Conservation (phyloP, 2,113 vertebrate species). For the Platichthys flesus region DNA sequence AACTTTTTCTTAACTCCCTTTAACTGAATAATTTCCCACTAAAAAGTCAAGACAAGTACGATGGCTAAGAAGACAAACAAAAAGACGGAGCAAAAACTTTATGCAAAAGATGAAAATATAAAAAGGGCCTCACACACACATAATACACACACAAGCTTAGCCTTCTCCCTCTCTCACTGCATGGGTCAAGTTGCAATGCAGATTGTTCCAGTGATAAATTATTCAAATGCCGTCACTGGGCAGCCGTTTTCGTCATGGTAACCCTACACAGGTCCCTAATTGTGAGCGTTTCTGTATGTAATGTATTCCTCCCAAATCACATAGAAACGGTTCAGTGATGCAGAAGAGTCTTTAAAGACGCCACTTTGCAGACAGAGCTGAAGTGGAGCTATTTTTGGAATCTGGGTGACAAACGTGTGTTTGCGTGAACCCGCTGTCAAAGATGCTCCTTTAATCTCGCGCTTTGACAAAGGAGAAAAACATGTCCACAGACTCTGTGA, state of each 20-base stretch:
- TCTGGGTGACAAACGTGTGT: not conserved
- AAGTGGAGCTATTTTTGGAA: not conserved
- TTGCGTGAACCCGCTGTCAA: not conserved
- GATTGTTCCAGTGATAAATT: slow-evolving; percentile 55
- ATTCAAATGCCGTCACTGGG: slow-evolving; percentile 58
- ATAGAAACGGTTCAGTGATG: not conserved
- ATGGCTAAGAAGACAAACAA: too few relatives aligned
- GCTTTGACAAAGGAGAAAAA: not conserved
- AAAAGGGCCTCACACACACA: not conserved
- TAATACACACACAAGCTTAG: not conserved
- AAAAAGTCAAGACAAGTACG: not conserved
- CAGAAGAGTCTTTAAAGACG: not conserved
- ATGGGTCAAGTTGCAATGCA: slow-evolving; percentile 60
- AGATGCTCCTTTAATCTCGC: not conserved
- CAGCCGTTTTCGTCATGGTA: slow-evolving; percentile 52
- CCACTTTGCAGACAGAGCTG: not conserved
- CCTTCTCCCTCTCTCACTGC: slow-evolving; percentile 7
- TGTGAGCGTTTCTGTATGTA: not conserved
- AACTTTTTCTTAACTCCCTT: too few relatives aligned
- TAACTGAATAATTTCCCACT: too few relatives aligned
- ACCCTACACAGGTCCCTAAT: slow-evolving; percentile 32
- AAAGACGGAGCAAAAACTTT: not conserved
- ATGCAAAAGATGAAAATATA: not conserved
- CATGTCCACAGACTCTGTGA: not conserved
- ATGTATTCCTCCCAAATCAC: not conserved